Base-by-base conservation (phyloP, 2,888 invertebrate genomes). In the Lithosia quadra region DNA sequence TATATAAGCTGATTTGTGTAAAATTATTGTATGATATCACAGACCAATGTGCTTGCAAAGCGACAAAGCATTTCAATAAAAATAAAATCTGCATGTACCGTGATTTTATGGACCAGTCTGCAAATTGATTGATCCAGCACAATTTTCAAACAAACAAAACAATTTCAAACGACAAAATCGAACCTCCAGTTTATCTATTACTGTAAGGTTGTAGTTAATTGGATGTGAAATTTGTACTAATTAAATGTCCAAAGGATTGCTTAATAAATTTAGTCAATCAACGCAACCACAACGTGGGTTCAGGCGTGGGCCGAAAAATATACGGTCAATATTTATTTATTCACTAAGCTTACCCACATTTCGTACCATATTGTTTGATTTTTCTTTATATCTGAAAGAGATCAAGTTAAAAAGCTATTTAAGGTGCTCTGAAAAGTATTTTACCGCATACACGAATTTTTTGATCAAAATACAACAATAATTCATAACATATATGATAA, bases 401-500 rank as follows among this genome's bases (percentile, higher is more conserved):
- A 18, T 15, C 36, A 18, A 28, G 18, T 18, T 11, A 24, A 24
- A 43, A 43, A 22, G 10, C 33, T 33, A 53, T 53, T 33, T 18
- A 22, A 63, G 28, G 34, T 33, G 13, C 13, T 36, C 56, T 55
- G 18, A 18, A 39, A 79, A 79, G 75, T 73, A 78, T 85, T 77
- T 79, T 81, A 77, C 82, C 73, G 79, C 79, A 79, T 81, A 84
- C 77, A 79, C 59, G 61, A 77, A 65, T 75, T 79, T 78, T 76
- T 78, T 80, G 83, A 81, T 80, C 86, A 89, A 91, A 92, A 90
- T 89, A 89, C 84, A 84, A 78, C 82, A 85, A 90, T 90, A 91
- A 86, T 82, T 91, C 88, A 91, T 84, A 70, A 68, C 76, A 80
- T 78, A 82, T 80, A 81, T 72, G 78, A 81, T 80, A 79, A 77